Base-by-base conservation (phyloP, 2,797 vertebrate genomes). In the Orientallactaga sibirica region DNA sequence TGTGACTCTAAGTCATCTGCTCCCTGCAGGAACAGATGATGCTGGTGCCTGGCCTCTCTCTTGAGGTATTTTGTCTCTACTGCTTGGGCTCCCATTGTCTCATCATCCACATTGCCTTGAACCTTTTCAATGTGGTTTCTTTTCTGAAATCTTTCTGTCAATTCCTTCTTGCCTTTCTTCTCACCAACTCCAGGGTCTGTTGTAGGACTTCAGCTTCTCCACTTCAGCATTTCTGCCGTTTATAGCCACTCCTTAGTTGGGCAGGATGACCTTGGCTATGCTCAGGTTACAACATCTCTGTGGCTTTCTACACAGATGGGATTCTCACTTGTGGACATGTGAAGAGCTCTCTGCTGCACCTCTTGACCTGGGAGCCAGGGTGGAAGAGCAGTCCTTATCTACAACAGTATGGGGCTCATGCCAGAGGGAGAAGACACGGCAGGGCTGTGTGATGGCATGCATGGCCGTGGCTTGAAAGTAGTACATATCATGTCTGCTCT, bases 111-210 rank as follows among this genome's bases (percentile, higher is more conserved):
- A 84, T 79, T 58, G 5, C 85, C 20, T 68, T 82, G 74, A 68
- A 66, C 61, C 58, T 85, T 89, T 79, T 27, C 88, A 48, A 24
- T 41, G 68, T 91, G 41, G 18, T 61, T 86, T 95, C 37, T 43
- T 73, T 95, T 89, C 71, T 71, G 86, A 73, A 92, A 43, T 64
- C n/a, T 75, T 92, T 61, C 64, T 67, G 18, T 73, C 48, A 91
- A 29, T 91, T n/a, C 8, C n/a, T 86, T 73, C 37, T 61, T 86
- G 64, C 82, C 86, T 79, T 86, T 88, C 73, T 76, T 7, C 33
- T 91, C 33, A 48, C 15, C 33, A 70, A 61, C 29, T 61, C 55
- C 27, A 27, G 1, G 6, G 37, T 75, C 95, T 67, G 0, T 14
- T 41, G 22, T 66, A 75, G 78, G 43, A 66, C 74, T 86, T 92